Evolutionary conservation across 1,140 invertebrate species (phyloP).

Genomic region (Cataglyphis hispanica): DNA sequence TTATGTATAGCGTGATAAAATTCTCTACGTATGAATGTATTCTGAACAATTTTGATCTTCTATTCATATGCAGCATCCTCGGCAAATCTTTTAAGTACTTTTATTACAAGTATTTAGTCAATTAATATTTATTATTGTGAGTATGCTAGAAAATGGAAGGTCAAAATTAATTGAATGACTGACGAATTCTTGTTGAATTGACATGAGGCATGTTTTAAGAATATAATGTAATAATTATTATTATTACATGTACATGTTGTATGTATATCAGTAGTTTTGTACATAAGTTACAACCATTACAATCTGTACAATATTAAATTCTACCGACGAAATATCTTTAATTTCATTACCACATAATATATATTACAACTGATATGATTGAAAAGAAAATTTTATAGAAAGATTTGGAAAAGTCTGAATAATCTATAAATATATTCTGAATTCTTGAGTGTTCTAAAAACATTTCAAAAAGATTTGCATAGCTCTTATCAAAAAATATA

Average conservation of each 20-base stretch:
- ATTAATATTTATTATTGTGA: conserved; percentile 74
- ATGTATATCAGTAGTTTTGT: conserved; percentile 81
- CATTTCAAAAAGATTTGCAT: conserved; percentile 16
- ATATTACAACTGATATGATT: not conserved
- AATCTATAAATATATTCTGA: not conserved
- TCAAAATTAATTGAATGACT: conserved; percentile 67
- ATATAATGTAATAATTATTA: conserved; percentile 71
- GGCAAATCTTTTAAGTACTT: conserved; percentile 67
- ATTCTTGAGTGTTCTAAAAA: not conserved
- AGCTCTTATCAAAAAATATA: conserved; percentile 21
- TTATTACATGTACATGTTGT: conserved; percentile 79
- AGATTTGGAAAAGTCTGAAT: not conserved
- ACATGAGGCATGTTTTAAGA: conserved; percentile 68
- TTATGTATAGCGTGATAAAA: conserved; percentile 74
- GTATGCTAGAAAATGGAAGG: conserved; percentile 67
- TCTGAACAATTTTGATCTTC: conserved; percentile 67
- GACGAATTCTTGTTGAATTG: conserved; percentile 71
- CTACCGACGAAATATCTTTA: conserved; percentile 69
- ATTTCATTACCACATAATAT: conserved; percentile 30
- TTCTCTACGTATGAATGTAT: conserved; percentile 67
- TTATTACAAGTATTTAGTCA: conserved; percentile 69
- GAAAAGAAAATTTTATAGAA: not conserved
- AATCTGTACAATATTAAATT: conserved; percentile 81
- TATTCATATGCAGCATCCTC: conserved; percentile 41
- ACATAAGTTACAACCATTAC: conserved; percentile 80